These are phyloP conservation scores for Hermodice carunculata DNA, from an alignment of 2,888 invertebrate species.

Conservation along the genomic window DNA sequence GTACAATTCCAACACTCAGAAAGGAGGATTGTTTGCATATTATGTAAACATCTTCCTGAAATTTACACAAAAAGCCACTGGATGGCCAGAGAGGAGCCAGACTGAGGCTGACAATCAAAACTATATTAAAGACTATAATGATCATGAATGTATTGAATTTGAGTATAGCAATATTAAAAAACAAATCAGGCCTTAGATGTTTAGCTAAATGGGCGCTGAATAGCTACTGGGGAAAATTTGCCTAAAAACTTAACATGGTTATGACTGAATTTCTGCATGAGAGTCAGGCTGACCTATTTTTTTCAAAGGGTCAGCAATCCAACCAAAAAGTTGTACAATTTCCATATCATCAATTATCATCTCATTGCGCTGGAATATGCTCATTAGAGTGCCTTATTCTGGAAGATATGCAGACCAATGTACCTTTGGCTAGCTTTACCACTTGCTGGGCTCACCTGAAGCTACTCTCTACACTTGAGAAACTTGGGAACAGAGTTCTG, in stretches of 20 bases:
- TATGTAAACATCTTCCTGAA: slow-evolving; percentile 48
- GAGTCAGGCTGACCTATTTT: not conserved
- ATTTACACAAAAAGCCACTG: slow-evolving; percentile 38
- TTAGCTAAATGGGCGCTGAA: slow-evolving; percentile 26
- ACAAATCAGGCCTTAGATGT: slow-evolving; percentile 36
- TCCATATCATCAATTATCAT: not conserved
- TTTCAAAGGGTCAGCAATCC: not conserved
- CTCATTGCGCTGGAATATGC: not conserved
- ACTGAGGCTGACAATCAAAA: slow-evolving; percentile 28
- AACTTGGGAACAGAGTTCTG: not conserved
- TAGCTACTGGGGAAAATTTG: slow-evolving; percentile 40
- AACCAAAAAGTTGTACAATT: not conserved
- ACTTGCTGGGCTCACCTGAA: not conserved
- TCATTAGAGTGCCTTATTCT: not conserved
- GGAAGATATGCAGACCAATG: not conserved
- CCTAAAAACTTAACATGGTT: slow-evolving; percentile 18
- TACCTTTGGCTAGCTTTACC: slow-evolving; percentile 2
- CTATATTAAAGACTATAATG: slow-evolving; percentile 29
- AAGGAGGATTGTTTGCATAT: slow-evolving; percentile 47
- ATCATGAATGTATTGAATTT: slow-evolving; percentile 35
- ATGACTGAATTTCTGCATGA: not conserved
- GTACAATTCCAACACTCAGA: slow-evolving; percentile 32
- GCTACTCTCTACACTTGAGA: not conserved
- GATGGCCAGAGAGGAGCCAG: slow-evolving; percentile 32
- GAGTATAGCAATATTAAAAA: slow-evolving; percentile 28